Evolutionary conservation across 92 coral and sea anemone species (phyloP).

Genomic region (Paramuricea clavata): DNA sequence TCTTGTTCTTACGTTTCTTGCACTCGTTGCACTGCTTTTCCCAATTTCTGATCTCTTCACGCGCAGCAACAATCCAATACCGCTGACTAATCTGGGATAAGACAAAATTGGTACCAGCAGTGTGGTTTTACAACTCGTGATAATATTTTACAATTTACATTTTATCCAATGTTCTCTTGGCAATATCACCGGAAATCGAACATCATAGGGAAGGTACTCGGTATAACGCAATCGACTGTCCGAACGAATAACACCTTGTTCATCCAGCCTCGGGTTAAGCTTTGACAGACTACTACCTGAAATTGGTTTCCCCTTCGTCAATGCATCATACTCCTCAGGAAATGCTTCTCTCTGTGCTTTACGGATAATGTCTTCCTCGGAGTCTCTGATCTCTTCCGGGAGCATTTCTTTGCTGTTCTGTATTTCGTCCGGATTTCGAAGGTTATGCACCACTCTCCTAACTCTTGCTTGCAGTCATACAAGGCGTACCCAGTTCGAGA

Average conservation of each 20-base stretch:
- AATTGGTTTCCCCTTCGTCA: slow-evolving; percentile 38
- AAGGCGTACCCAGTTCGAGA: slow-evolving; percentile 51
- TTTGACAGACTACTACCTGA: too few species aligned
- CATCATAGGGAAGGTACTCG: slow-evolving; percentile 53
- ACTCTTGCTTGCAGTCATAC: slow-evolving; percentile 62
- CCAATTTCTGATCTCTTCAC: slow-evolving; percentile 72
- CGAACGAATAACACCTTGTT: slow-evolving; percentile 53
- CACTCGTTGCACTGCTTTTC: slow-evolving; percentile 45
- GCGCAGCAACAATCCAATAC: slow-evolving; percentile 66
- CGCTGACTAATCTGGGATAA: slow-evolving; percentile 57
- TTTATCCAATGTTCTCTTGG: slow-evolving; percentile 65
- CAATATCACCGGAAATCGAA: slow-evolving; percentile 51
- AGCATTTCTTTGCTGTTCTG: slow-evolving; percentile 49
- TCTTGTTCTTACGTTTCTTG: slow-evolving; percentile 54
- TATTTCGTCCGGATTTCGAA: slow-evolving; percentile 34
- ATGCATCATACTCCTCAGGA: slow-evolving; percentile 45
- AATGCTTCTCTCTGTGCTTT: slow-evolving; percentile 68
- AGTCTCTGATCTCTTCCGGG: slow-evolving; percentile 58
- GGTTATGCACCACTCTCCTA: slow-evolving; percentile 57
- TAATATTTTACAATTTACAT: slow-evolving; percentile 61
- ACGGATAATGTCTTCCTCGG: slow-evolving; percentile 58
- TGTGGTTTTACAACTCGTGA: slow-evolving; percentile 70
- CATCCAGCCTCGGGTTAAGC: slow-evolving; percentile 47
- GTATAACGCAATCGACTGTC: slow-evolving; percentile 60
- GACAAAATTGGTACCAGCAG: slow-evolving; percentile 71